Evolutionary conservation across 2,888 invertebrate species (phyloP), one percentile per base, ranked within the genome.

Genomic region (Oligia strigilis): DNA sequence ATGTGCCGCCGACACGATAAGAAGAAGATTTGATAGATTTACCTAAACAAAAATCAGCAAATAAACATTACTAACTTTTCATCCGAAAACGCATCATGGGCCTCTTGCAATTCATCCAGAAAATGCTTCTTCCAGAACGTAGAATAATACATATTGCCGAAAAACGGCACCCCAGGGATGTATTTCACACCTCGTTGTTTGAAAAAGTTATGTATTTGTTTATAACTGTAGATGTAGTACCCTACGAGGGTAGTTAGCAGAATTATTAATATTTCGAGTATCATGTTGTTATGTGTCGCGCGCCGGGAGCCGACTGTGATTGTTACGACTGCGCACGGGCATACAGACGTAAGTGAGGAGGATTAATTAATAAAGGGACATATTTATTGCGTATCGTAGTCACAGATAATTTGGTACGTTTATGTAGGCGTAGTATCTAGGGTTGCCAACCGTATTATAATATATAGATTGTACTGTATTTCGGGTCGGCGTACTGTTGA

Each of bases 41-140:
- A 2, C 17, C 43, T 46, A 40, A 74, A 23, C 4, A 52, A 77
- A 64, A 36, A 36, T 9, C 29, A 14, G 14, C 14, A 62, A 62
- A 64, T 23, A 64, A 64, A 14, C 58, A 62, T 14, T 14, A 90
- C 93, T 90, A 77, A 95, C 95, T 89, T 94, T 83, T 96, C 96
- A 77, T 92, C 90, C 0, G 96, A 95, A 73, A 94, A 95, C 8
- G 94, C 92, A n/a, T 83, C 92, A 72, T 96, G 95, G 0, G 94
- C 89, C 0, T 85, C 90, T 76, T 93, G 90, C 0, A 95, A 36
- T 69, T 96, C 96, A 1, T 94, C 92, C 40, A 92, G 17, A 1
- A 92, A 58, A 85, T 96, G 96, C 11, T 77, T 88, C 71, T 80
- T 94, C 29, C 87, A 62, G 4, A 94, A 88, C 0, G 92, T 92